Conservation (phyloP, 2,797 vertebrate species). For the Melopsittacus undulatus region DNA sequence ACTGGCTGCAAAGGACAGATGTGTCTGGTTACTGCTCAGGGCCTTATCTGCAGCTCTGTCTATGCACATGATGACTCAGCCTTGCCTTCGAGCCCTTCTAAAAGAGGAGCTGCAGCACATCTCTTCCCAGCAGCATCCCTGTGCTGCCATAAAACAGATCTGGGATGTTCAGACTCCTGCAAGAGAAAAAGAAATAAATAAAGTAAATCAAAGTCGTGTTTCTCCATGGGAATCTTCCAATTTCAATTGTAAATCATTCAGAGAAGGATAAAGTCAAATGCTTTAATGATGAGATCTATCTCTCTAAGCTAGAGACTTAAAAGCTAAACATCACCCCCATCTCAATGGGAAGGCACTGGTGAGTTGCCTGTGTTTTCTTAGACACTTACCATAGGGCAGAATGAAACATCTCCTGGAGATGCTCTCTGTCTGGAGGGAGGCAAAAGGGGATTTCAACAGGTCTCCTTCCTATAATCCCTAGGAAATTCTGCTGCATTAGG, state of each 20-base stretch:
- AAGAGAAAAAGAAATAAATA: neutral
- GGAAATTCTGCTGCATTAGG: neutral
- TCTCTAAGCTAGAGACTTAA: neutral
- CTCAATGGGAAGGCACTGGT: neutral
- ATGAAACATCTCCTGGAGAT: neutral
- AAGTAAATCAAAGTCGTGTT: neutral
- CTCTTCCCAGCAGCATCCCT: constrained; percentile 22
- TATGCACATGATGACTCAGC: neutral
- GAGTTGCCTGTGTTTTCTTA: neutral
- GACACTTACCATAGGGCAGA: neutral
- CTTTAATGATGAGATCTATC: neutral
- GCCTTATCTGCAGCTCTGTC: neutral
- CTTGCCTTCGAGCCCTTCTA: neutral
- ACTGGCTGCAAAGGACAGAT: neutral
- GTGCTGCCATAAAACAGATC: constrained; percentile 1
- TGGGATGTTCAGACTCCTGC: constrained; percentile 8
- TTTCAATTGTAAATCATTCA: neutral
- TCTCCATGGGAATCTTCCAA: neutral
- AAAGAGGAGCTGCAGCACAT: neutral
- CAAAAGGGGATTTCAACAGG: neutral
- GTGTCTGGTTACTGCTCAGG: neutral
- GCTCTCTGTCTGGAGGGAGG: neutral
- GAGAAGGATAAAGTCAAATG: neutral
- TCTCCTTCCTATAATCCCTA: neutral
- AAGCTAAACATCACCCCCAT: neutral